Evolutionary conservation across 2,113 vertebrate genomes (phyloP).

Genomic region (Dendrocopos noguchii): DNA sequence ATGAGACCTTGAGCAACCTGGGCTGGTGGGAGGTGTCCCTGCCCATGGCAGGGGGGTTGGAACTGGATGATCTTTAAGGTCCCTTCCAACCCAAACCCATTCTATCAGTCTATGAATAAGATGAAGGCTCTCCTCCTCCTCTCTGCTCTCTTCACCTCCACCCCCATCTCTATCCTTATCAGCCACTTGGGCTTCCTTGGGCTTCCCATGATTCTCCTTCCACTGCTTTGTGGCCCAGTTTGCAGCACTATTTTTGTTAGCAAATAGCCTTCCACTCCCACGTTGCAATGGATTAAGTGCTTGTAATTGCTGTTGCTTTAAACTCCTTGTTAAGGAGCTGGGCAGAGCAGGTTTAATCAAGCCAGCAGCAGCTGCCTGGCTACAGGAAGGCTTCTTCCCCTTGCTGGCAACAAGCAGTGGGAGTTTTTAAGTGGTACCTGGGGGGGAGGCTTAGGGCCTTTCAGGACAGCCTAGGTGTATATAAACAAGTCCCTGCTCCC

Average conservation of each 20-base stretch:
- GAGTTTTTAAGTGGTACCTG: neutral
- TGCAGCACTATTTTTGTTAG: slow-evolving; percentile 6
- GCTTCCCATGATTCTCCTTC: neutral
- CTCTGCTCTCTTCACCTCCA: neutral
- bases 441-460: neutral
- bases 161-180: neutral
- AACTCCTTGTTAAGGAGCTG: neutral
- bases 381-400: neutral
- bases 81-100: no score
- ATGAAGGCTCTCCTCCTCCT: neutral
- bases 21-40: no score
- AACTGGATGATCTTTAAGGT: no score
- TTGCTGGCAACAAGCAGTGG: neutral
- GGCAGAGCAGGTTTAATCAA: slow-evolving; percentile 1
- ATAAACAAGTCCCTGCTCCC: neutral
- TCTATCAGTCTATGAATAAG: no score
- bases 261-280: slow-evolving; percentile 20
- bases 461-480: neutral
- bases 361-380: neutral
- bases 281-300: slow-evolving; percentile 14
- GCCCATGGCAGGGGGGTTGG: no score
- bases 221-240: neutral
- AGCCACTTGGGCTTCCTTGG: neutral
- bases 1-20: no score
- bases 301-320: slow-evolving; percentile 18